Evolutionary conservation across 1,140 invertebrate genomes (phyloP).

Genomic region (Lasioglossum baleicum): DNA sequence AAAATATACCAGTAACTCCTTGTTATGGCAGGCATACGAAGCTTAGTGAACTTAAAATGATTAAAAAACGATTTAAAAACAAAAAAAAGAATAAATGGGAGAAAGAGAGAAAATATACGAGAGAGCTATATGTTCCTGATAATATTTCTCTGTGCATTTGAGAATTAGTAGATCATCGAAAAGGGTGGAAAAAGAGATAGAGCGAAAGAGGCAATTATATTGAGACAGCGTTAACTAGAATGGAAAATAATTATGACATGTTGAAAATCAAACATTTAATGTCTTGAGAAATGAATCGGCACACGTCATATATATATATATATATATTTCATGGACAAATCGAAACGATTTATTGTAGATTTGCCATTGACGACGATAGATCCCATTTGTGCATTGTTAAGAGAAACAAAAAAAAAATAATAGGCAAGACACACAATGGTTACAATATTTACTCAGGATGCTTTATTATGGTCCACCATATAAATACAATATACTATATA

Average conservation of each 20-base stretch:
- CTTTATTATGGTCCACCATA: constrained; percentile 78
- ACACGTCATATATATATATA: constrained; percentile 43
- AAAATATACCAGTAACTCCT: constrained; percentile 44
- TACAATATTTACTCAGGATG: constrained; percentile 81
- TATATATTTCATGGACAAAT: constrained; percentile 43
- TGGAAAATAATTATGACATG: constrained; percentile 59
- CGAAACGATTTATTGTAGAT: constrained; percentile 64
- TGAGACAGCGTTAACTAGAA: constrained; percentile 54
- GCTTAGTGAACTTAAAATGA: constrained; percentile 33
- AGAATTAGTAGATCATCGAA: constrained; percentile 59
- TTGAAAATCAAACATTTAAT: constrained; percentile 73
- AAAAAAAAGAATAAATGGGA: neutral
- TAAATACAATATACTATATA: constrained; percentile 60
- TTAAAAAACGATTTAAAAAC: neutral
- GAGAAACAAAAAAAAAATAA: constrained; percentile 46
- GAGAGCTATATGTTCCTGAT: constrained; percentile 69
- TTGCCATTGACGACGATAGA: constrained; percentile 56
- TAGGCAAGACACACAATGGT: constrained; percentile 75
- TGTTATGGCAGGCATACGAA: constrained; percentile 50
- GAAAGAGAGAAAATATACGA: constrained; percentile 46
- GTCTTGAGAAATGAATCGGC: constrained; percentile 47
- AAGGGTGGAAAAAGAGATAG: neutral
- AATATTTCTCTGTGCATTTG: constrained; percentile 68
- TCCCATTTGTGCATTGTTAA: constrained; percentile 73
- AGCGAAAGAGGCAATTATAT: constrained; percentile 31